Conservation (phyloP, 2,797 vertebrate species). For the Schizothorax lantsangensis region DNA sequence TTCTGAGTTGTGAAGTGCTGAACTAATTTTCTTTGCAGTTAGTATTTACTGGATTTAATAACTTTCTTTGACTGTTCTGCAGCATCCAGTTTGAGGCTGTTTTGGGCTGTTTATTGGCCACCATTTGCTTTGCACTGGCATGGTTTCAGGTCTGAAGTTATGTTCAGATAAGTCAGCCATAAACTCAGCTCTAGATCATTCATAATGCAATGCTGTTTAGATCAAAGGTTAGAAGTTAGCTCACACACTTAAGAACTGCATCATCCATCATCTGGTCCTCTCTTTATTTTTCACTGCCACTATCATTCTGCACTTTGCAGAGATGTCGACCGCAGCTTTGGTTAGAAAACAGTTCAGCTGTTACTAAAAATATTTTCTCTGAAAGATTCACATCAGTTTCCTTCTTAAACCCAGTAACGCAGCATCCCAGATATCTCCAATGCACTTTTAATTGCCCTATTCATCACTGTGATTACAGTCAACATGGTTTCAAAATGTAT, state of each 20-base stretch:
- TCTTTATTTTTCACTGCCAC: slow-evolving; percentile 37
- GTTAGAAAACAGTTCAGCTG: slow-evolving; percentile 28
- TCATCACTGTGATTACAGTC: slow-evolving; percentile 31
- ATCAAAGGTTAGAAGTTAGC: slow-evolving; percentile 57
- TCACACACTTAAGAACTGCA: slow-evolving; percentile 45
- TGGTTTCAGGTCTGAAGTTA: neutral
- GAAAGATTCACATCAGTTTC: slow-evolving; percentile 28
- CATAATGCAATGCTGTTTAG: slow-evolving; percentile 63
- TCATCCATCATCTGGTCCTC: slow-evolving; percentile 55
- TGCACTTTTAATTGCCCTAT: slow-evolving; percentile 24
- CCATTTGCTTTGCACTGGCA: slow-evolving; percentile 18
- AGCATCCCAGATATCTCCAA: slow-evolving; percentile 2
- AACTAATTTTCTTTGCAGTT: neutral
- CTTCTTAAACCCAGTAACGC: neutral
- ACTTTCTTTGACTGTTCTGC: neutral
- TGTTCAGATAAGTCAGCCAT: slow-evolving; percentile 20
- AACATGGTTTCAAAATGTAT: neutral
- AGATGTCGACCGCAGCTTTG: slow-evolving; percentile 4
- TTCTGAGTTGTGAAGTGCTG: neutral
- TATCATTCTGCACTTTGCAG: slow-evolving; percentile 26
- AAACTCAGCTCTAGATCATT: slow-evolving; percentile 45
- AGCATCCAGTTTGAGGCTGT: neutral
- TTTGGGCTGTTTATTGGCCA: neutral
- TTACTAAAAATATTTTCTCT: neutral
- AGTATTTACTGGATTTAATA: neutral